Percentiles rank a stretch among this genome's conserved stretches.
Evolutionary conservation across 2,888 invertebrate species (phyloP).

Genomic region (Orchestes rusci): DNA sequence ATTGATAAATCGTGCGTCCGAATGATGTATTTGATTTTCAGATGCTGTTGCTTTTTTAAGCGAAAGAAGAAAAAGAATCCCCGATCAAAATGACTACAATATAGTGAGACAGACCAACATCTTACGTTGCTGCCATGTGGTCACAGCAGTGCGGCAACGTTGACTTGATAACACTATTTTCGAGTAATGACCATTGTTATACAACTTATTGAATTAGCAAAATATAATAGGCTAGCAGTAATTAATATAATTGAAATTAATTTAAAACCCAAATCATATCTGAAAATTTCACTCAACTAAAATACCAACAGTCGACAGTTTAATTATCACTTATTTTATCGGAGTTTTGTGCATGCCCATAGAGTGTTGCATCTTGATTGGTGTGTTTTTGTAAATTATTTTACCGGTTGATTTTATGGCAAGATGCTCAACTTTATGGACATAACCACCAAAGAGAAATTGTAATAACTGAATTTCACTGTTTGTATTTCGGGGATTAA

Average conservation of each 20-base stretch:
- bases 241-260: conserved; percentile 36
- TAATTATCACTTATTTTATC: too few relatives aligned
- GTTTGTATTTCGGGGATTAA: too few relatives aligned
- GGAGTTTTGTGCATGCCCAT: conserved; percentile 3
- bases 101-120: conserved; percentile 45
- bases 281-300: too few relatives aligned
- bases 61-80: conserved; percentile 93
- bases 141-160: conserved; percentile 43
- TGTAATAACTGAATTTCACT: too few relatives aligned
- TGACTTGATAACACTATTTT: conserved; percentile 28
- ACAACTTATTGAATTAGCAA: conserved; percentile 38
- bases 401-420: neutral
- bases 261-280: conserved; percentile 43
- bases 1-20: too few relatives aligned
- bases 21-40: too few relatives aligned
- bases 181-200: conserved; percentile 38
- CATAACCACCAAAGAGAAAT: too few relatives aligned
- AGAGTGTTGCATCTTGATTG: conserved; percentile 1
- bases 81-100: conserved; percentile 46
- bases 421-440: neutral
- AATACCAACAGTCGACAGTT: too few relatives aligned
- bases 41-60: conserved; percentile 99
- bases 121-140: conserved; percentile 44
- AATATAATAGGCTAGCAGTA: conserved; percentile 41
- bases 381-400: neutral